Evolutionary conservation across 2,113 vertebrate genomes (phyloP), one percentile per base, ranked within the genome.

Genomic region (Melanotaenia duboulayi): DNA sequence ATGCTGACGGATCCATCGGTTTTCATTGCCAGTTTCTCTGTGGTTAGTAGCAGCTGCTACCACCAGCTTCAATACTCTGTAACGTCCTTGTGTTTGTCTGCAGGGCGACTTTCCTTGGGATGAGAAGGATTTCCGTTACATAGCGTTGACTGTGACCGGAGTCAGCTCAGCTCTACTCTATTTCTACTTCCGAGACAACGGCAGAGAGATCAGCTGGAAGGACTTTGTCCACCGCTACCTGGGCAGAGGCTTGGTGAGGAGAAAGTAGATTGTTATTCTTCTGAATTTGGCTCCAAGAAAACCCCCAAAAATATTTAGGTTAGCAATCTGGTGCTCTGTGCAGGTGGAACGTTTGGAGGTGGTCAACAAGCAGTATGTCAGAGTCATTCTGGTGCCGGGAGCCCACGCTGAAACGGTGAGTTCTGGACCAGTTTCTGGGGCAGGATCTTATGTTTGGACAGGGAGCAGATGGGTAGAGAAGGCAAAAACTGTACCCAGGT

Each of bases 181-280:
- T 57, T 80, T 91, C 19, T 94, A 74, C 76, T 89, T 94, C 71
- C 83, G 84, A 84, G 93, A 95, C 60, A 76, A 60, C 0, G 91
- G 94, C 56, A 90, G 60, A 59, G 95, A 95, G 74, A 95, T 96
- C 84, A 94, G 76, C 74, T 95, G 94, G 95, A 96, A 96, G 77
- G 95, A 95, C 58, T 95, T 96, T 44, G 91, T 94, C 2, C 92
- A 94, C n/a, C 87, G 70, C 44, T 95, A 92, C 78, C 65, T 96
- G 78, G 91, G 87, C 63, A 87, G 93, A 71, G 95, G 94, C 64
- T 39, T 94, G 88, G 95, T 95, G 74, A 94, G 94, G 61, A 9
- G 44, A 17, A 19, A 17, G 1, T 11, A 5, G 37, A 12, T 42
- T 16, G 13, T 14, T 3, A 16, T 42, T 42, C 6, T 16, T 42